Conservation (phyloP, 2,113 vertebrate genomes). For the Megaceryle torquata region DNA sequence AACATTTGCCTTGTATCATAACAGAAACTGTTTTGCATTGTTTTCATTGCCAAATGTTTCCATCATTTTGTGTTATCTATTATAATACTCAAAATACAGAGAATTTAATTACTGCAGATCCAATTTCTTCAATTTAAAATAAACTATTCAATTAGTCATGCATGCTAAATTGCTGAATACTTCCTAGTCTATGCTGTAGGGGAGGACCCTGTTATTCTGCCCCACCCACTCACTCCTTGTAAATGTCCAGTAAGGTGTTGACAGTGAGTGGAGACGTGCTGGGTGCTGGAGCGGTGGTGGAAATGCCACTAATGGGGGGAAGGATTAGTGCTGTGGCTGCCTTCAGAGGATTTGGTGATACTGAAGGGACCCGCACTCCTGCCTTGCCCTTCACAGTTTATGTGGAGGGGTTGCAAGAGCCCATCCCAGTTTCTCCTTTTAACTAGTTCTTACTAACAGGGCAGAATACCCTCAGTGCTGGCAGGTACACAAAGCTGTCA, state of each 20-base stretch:
- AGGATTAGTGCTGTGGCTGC: not conserved
- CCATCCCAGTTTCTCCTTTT: not conserved
- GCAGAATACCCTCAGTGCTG: not conserved
- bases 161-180: not conserved
- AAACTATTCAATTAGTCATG: not conserved
- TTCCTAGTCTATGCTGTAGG: not conserved
- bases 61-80: not conserved
- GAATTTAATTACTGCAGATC: not conserved
- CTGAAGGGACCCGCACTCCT: not conserved
- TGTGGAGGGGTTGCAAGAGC: not conserved
- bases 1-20: not conserved
- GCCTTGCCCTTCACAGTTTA: not conserved
- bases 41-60: not conserved
- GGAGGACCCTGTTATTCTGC: not conserved
- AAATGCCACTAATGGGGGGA: not conserved
- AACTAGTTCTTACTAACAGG: not conserved
- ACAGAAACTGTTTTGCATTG: not conserved
- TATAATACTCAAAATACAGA: not conserved
- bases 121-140: not conserved
- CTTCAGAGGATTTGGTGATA: not conserved
- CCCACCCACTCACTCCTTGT: not conserved
- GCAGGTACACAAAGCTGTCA: not conserved
- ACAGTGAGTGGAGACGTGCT: fast-evolving
- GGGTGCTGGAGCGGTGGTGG: not conserved
- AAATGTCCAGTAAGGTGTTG: not conserved